Evolutionary conservation across 1,140 invertebrate genomes (phyloP).

Genomic region (Drosophila nikananu): DNA sequence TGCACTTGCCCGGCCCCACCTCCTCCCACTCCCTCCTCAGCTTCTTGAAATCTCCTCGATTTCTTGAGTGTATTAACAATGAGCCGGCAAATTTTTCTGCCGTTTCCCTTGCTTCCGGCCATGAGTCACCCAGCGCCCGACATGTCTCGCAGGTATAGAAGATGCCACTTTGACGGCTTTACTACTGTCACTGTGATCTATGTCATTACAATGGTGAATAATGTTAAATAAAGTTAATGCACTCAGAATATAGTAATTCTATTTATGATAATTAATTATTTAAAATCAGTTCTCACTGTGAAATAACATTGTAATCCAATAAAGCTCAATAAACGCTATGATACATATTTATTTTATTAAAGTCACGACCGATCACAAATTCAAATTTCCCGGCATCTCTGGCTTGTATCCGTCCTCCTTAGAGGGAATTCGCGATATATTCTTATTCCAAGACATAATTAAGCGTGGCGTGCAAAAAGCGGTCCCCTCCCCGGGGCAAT

Average conservation of each 20-base stretch:
- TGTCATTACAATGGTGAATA: neutral
- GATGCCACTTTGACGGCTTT: slow-evolving; percentile 3
- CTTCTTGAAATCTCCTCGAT: slow-evolving; percentile 23
- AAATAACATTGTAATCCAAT: no score
- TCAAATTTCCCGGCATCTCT: slow-evolving; percentile 20
- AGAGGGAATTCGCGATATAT: slow-evolving; percentile 35
- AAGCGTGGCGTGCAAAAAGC: slow-evolving; percentile 44
- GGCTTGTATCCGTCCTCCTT: neutral
- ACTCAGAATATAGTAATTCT: no score
- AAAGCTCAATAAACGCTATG: neutral
- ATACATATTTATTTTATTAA: neutral
- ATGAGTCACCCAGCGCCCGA: slow-evolving; percentile 25
- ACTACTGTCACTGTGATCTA: slow-evolving; percentile 9
- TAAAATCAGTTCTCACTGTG: no score
- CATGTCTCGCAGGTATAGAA: slow-evolving; percentile 18
- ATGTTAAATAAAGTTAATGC: no score
- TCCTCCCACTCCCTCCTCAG: neutral
- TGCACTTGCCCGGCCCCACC: slow-evolving; percentile 24
- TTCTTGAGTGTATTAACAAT: slow-evolving; percentile 60
- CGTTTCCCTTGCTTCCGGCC: slow-evolving; percentile 75
- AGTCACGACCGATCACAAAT: neutral
- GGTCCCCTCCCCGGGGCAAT: slow-evolving; percentile 28
- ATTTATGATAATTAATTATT: no score
- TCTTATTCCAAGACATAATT: slow-evolving; percentile 58
- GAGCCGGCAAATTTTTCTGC: slow-evolving; percentile 71